Base-by-base conservation (phyloP, 53 echinoderm and acorn worm genomes). In the Echinometra lucunter region DNA sequence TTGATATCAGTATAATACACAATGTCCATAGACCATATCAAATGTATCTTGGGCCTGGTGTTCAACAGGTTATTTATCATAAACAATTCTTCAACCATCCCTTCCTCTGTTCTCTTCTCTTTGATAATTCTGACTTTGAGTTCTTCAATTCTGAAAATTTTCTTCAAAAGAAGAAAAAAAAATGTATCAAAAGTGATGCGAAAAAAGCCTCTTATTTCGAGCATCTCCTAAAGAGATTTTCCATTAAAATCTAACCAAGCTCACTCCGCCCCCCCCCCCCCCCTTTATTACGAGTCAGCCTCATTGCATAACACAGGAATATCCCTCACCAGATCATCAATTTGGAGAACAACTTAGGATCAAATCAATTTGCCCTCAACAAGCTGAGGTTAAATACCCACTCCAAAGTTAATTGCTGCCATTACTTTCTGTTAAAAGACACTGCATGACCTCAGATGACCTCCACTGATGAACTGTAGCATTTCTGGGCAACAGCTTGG, bases 321-420 rank as follows among this genome's bases (percentile, higher is more conserved):
- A 90, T 63, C 47, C 53, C 88, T 88, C 94, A 85, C 40, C 44
- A 28, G 40, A 12, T 45, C 85, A 47, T 2, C 8, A 16, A 66
- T 66, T 17, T 37, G 78, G 40, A 40, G 78, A 78, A 47, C 49
- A 49, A n/a, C 47, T 45, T 49, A 85, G 47, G 85, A 85, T 85
- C 49, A 85, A 85, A 85, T 85, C 85, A 85, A 85, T 53, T 85
- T 85, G 85, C 85, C 45, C 85, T 49, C 85, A n/a, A 85, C 85
- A 85, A 85, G 45, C 47, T 4, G 81, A 81, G 47, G 85, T 16
- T 85, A 47, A 85, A 82, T 44, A 82, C 45, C 82, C 82, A 44
- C 82, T 82, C 44, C 82, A 82, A 12, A 16, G 82, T 45, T 45
- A 82, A 85, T 85, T 85, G 85, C 85, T 85, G 45, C 47, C 81